A percentile compares a stretch with the other conserved stretches of the same genome.
phyloP scores from a whole-genome alignment of 1,140 invertebrate species.

The Cephus cinctus region DNA sequence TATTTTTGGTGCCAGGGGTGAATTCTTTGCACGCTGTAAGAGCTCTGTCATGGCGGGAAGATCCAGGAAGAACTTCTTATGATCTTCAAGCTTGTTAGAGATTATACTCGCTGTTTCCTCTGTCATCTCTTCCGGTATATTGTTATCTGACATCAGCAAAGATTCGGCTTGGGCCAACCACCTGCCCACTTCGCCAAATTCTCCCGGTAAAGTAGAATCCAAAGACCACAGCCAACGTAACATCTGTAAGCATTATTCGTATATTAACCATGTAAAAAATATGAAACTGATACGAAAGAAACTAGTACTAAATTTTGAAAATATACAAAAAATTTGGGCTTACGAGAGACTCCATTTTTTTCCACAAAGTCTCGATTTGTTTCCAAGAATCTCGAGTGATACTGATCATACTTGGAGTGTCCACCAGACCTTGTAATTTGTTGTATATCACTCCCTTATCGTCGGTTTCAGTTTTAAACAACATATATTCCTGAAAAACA shows the following conservation, averaged over 20 bases:
- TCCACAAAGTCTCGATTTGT: conserved; percentile 74
- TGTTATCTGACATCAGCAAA: conserved; percentile 73
- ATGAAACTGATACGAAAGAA: neutral
- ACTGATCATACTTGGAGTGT: conserved; percentile 74
- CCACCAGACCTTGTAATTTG: conserved; percentile 73
- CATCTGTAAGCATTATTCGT: conserved; percentile 57
- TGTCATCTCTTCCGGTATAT: conserved; percentile 78
- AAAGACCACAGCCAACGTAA: conserved; percentile 82
- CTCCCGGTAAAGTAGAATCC: conserved; percentile 80
- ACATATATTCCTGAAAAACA: conserved; percentile 65
- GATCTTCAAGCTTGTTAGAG: conserved; percentile 84
- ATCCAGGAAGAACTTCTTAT: conserved; percentile 85
- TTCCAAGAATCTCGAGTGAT: conserved; percentile 80
- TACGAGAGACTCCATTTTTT: conserved; percentile 66
- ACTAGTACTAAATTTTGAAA: conserved; percentile 2
- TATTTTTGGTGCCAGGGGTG: conserved; percentile 64
- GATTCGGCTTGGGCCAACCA: conserved; percentile 87
- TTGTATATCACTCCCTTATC: conserved; percentile 67
- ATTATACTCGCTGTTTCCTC: conserved; percentile 85
- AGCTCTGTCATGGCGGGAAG: conserved; percentile 73
- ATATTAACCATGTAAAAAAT: conserved; percentile 2
- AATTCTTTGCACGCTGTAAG: conserved; percentile 69
- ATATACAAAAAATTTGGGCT: conserved; percentile 13
- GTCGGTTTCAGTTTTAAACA: conserved; percentile 70
- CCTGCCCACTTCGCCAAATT: conserved; percentile 81